A percentile compares a stretch with the other conserved stretches of the same genome.
phyloP scores from a whole-genome alignment of 2,113 vertebrate species.

The Petaurus breviceps region DNA sequence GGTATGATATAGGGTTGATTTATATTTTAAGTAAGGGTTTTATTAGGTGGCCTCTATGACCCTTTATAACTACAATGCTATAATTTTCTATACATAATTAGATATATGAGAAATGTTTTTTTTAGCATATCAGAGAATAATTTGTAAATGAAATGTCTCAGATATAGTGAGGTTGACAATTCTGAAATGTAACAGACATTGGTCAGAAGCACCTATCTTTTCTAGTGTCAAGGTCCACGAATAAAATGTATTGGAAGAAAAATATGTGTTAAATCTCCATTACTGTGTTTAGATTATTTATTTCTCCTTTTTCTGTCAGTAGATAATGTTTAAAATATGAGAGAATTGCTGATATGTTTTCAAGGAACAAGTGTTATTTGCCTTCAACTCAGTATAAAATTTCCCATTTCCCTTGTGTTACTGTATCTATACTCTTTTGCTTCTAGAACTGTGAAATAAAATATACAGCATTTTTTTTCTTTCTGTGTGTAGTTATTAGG shows the following conservation, averaged over 20 bases:
- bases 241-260: conserved; percentile 16
- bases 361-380: not conserved
- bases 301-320: not conserved
- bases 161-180: not conserved
- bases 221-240: not conserved
- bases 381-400: not conserved
- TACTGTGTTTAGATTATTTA: not conserved
- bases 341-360: not conserved
- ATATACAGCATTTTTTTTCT: not conserved
- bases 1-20: not conserved
- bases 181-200: not conserved
- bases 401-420: conserved; percentile 18
- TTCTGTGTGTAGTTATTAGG: not conserved
- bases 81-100: not conserved
- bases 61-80: not conserved
- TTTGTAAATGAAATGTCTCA: not conserved
- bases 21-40: not conserved
- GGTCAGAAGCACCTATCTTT: not conserved
- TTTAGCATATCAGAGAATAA: not conserved
- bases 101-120: not conserved
- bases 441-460: not conserved
- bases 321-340: not conserved
- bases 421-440: conserved; percentile 7
- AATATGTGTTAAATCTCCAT: conserved; percentile 14
- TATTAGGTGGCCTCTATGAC: not conserved